Conservation (phyloP, 2,113 vertebrate genomes). For the Tychaedon coryphoeus region DNA sequence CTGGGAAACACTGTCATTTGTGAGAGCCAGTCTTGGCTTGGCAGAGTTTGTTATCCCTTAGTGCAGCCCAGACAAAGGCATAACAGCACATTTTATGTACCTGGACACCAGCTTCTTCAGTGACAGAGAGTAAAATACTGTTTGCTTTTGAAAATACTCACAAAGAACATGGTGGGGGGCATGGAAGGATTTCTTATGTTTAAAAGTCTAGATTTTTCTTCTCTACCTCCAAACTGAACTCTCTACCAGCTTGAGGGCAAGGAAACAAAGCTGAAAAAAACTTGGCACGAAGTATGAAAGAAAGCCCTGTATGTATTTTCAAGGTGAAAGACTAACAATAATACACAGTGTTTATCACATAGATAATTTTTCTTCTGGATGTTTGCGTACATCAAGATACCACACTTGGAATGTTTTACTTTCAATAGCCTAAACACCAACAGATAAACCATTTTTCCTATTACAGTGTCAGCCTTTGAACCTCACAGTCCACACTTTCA, state of each 20-base stretch:
- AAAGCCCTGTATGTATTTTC: not conserved
- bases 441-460: not conserved
- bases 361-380: not conserved
- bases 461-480: not conserved
- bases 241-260: not conserved
- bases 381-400: not conserved
- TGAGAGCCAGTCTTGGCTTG: rapidly evolving
- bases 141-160: not conserved
- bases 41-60: not conserved
- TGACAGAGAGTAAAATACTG: not conserved
- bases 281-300: not conserved
- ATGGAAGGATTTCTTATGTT: not conserved
- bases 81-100: not conserved
- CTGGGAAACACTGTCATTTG: rapidly evolving
- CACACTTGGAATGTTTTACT: not conserved
- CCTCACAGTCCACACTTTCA: not conserved
- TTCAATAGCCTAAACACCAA: not conserved
- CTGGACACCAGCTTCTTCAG: not conserved
- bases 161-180: rapidly evolving
- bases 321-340: not conserved
- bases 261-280: not conserved
- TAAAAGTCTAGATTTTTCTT: not conserved
- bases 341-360: not conserved
- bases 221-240: not conserved
- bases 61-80: not conserved